Base-by-base conservation (phyloP, 2,888 invertebrate genomes). In the Venusia cambrica region DNA sequence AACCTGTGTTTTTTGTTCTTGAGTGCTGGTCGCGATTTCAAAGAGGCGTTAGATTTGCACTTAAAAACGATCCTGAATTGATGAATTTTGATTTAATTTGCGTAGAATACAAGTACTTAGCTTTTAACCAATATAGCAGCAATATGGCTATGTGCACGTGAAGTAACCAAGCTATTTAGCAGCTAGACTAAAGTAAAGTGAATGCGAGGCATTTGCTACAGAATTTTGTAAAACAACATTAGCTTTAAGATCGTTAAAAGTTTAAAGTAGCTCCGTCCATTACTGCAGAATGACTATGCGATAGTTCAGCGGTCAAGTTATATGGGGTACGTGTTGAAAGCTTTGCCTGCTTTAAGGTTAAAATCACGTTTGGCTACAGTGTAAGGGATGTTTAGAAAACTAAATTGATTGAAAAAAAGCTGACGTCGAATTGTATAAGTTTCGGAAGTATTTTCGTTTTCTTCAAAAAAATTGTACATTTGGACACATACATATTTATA, bases 241-340 rank as follows among this genome's bases (percentile, higher is more conserved):
- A 77, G 70, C 70, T 64, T 54, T 67, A 58, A 73, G 73, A 75
- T 76, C 77, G 77, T 80, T 83, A 79, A 77, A 80, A 78, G 69
- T 79, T 71, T 64, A 59, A 73, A 79, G 77, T 76, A 68, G 77
- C 68, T 66, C 45, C 73, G 71, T 80, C 78, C 83, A 83, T 83
- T 83, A 83, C 37, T 45, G 36, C 21, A 35, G 36, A 38, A 47
- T 49, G 48, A 49, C 38, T 46, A 39, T 39, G 39, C 41, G 38
- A 47, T 49, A 31, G 37, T 39, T 44, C 41, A 39, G 26, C 27
- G 38, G 46, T 42, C 46, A 47, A 41, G 37, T 32, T 36, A 36
- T 40, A 40, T 16, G 27, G 35, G 35, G 31, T 14, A 40, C 40
- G 35, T 35, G 40, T 28, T 40, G 35, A 40, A 31, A 40, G 40